A percentile compares a stretch with the other conserved stretches of the same genome.
Conservation (phyloP, 2,113 vertebrate genomes). For the Tylochromis polylepis region DNA sequence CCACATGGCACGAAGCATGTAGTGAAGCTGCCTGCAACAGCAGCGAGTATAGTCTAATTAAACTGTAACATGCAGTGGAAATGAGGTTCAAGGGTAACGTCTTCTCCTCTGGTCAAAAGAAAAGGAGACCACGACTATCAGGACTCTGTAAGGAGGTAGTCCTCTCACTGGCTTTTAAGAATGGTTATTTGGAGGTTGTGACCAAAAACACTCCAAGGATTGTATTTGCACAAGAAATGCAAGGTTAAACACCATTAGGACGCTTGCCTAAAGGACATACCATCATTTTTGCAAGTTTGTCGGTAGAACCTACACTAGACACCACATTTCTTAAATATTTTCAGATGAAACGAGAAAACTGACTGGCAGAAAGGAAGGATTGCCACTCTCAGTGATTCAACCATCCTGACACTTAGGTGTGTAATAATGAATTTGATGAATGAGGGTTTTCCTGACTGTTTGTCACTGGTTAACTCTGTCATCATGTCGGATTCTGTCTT, state of each 20-base stretch:
- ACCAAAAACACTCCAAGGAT: background rate
- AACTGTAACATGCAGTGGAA: background rate
- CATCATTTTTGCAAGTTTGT: background rate
- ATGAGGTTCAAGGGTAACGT: background rate
- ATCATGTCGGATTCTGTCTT: background rate
- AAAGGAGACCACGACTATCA: background rate
- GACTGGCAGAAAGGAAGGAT: background rate
- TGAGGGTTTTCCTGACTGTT: background rate
- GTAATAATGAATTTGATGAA: background rate
- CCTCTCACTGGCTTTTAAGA: background rate
- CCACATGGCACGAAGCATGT: background rate
- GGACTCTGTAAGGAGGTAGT: background rate
- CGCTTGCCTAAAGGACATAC: too few species aligned
- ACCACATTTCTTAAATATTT: background rate
- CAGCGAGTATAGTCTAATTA: background rate
- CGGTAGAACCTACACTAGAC: rapidly evolving
- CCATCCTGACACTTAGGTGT: rapidly evolving
- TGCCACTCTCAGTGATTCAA: background rate
- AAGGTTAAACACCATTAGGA: background rate
- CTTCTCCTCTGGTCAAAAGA: background rate
- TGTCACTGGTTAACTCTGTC: background rate
- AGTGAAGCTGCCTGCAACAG: background rate
- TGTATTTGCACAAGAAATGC: background rate
- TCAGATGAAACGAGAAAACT: background rate
- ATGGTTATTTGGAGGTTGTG: background rate